A percentile compares a stretch with the other conserved stretches of the same genome.
Evolutionary conservation across 2,113 vertebrate species (phyloP).

Genomic region (Fregetta grallaria): DNA sequence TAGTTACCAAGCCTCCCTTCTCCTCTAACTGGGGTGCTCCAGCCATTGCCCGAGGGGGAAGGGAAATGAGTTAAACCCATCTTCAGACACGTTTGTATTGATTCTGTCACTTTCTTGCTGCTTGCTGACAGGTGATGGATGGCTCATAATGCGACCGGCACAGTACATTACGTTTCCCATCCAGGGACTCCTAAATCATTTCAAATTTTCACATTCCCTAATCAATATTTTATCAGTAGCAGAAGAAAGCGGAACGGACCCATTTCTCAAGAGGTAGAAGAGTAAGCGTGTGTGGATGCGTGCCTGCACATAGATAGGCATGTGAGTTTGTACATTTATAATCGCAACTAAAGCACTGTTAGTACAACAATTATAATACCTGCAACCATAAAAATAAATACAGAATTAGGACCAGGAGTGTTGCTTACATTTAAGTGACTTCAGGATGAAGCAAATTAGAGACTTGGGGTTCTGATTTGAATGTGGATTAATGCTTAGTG

Average conservation of each 20-base stretch:
- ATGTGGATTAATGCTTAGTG: not conserved
- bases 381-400: not conserved
- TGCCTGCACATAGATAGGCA: not conserved
- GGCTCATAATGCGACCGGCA: slow-evolving; percentile 72
- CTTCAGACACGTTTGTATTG: slow-evolving; percentile 78
- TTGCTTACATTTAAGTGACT: not conserved
- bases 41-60: slow-evolving; percentile 21
- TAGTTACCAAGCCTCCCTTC: not conserved
- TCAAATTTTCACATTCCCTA: slow-evolving; percentile 80
- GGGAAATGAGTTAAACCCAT: slow-evolving; percentile 79
- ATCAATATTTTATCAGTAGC: slow-evolving; percentile 81
- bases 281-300: not conserved
- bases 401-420: not conserved
- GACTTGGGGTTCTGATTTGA: not conserved
- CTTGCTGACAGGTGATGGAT: slow-evolving; percentile 80
- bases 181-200: slow-evolving; percentile 81
- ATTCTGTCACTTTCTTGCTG: slow-evolving; percentile 79
- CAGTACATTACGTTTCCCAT: slow-evolving; percentile 76
- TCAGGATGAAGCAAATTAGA: not conserved
- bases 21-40: not conserved
- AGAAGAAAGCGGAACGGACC: slow-evolving; percentile 62
- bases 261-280: slow-evolving; percentile 49
- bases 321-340: not conserved
- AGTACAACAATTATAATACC: not conserved
- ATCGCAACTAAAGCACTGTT: not conserved